phyloP scores from a whole-genome alignment of 2,797 vertebrate genomes.

The Chiloscyllium punctatum region DNA sequence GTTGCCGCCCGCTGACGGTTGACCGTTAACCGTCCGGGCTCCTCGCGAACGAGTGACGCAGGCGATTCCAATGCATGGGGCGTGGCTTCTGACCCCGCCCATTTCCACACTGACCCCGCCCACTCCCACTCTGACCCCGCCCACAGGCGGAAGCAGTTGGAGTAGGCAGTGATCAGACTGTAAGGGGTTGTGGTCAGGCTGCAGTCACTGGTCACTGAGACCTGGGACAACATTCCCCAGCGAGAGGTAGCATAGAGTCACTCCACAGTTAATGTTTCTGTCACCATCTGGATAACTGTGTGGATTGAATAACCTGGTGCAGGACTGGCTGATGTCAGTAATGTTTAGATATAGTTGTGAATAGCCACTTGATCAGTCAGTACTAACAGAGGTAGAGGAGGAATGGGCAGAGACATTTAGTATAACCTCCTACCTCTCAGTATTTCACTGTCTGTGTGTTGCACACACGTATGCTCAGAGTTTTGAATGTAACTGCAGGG shows the following conservation, averaged over 20 bases:
- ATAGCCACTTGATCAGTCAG: background rate
- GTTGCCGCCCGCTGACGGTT: too few species aligned
- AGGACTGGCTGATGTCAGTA: background rate
- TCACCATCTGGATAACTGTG: background rate
- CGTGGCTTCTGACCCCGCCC: too few species aligned
- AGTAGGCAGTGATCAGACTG: background rate
- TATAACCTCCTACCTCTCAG: background rate
- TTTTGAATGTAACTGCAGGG: background rate
- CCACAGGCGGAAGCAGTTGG: background rate
- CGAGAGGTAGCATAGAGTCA: background rate
- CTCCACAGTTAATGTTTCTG: background rate
- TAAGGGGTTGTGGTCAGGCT: background rate
- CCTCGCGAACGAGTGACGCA: too few species aligned
- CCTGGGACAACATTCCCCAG: background rate
- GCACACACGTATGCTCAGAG: background rate
- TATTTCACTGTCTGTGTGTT: background rate
- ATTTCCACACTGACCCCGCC: too few species aligned
- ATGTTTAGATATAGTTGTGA: background rate
- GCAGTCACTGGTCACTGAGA: background rate
- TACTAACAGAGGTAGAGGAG: background rate
- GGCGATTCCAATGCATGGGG: too few species aligned
- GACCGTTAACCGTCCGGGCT: too few species aligned
- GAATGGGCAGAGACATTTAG: background rate
- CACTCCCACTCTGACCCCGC: too few species aligned
- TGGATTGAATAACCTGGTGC: background rate